Percentiles rank a stretch among this genome's conserved stretches.
Evolutionary conservation across 2,113 vertebrate species (phyloP).

Genomic region (Onychostruthus taczanowskii): DNA sequence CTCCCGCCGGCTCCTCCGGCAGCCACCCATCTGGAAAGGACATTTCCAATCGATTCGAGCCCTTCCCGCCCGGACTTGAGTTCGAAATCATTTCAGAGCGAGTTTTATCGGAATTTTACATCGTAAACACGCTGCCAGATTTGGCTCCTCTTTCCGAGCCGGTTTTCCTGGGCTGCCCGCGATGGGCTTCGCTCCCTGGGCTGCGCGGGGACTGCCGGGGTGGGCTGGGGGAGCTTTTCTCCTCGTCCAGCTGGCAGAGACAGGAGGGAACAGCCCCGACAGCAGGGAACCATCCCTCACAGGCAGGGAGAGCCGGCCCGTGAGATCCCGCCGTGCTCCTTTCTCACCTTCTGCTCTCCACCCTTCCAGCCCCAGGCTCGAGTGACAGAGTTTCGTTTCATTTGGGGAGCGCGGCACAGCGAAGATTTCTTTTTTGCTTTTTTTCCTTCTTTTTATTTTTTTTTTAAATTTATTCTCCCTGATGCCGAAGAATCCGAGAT

Average conservation of each 20-base stretch:
- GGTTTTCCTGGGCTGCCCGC: neutral
- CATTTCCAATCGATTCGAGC: neutral
- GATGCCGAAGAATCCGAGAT: neutral
- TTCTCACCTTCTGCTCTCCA: fast-evolving
- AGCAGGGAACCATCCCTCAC: neutral
- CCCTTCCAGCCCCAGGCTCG: neutral
- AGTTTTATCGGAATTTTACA: slow-evolving; percentile 20
- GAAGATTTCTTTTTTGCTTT: fast-evolving
- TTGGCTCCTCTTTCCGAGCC: neutral
- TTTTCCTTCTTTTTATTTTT: neutral
- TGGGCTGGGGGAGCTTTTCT: neutral
- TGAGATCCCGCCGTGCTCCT: fast-evolving
- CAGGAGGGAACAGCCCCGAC: neutral
- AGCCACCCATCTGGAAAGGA: neutral
- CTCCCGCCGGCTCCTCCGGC: neutral
- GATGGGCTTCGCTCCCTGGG: fast-evolving
- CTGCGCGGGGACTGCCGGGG: neutral
- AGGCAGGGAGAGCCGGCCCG: neutral
- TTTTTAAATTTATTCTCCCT: neutral
- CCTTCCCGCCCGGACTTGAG: neutral
- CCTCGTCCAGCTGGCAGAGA: fast-evolving
- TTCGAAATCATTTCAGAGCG: neutral
- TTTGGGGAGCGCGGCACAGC: neutral
- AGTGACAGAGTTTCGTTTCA: fast-evolving
- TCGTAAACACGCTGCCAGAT: neutral